phyloP scores from a whole-genome alignment of 2,888 invertebrate genomes.

The Alloplasta piceator region DNA sequence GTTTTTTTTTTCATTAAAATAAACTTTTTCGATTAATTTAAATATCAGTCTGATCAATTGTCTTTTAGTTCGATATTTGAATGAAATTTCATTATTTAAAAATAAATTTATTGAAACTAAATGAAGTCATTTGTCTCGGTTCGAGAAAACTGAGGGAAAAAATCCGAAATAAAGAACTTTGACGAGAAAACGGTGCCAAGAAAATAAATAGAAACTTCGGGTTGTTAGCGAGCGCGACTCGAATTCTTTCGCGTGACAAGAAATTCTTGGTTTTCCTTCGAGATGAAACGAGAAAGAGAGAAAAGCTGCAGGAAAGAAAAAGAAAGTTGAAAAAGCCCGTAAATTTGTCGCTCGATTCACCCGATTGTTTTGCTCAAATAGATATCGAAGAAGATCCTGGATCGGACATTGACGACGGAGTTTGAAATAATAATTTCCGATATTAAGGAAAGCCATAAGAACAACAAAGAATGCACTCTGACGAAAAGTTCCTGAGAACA shows the following conservation, averaged over 20 bases:
- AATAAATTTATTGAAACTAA: too few species aligned
- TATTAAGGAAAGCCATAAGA: neutral
- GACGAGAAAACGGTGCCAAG: constrained; percentile 57
- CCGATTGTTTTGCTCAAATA: constrained; percentile 24
- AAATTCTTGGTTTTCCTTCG: constrained; percentile 21
- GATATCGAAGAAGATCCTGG: constrained; percentile 16
- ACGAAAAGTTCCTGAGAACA: neutral
- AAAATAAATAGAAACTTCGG: constrained; percentile 60
- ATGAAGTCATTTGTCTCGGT: neutral
- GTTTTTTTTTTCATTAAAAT: too few species aligned
- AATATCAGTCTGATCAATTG: too few species aligned
- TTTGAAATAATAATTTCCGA: neutral
- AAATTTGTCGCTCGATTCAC: constrained; percentile 28
- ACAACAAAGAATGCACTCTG: neutral
- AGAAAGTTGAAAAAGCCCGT: constrained; percentile 22
- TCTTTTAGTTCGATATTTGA: too few species aligned
- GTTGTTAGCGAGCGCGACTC: constrained; percentile 36
- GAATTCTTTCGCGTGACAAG: constrained; percentile 31
- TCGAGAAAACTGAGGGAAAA: constrained; percentile 30
- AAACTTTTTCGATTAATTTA: too few species aligned
- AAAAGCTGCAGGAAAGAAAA: neutral
- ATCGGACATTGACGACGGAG: constrained; percentile 8
- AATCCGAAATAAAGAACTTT: constrained; percentile 31
- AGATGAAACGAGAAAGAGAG: neutral
- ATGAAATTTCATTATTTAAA: too few species aligned